phyloP scores from a whole-genome alignment of 2,888 invertebrate species.

The Brachypterus glaber region DNA sequence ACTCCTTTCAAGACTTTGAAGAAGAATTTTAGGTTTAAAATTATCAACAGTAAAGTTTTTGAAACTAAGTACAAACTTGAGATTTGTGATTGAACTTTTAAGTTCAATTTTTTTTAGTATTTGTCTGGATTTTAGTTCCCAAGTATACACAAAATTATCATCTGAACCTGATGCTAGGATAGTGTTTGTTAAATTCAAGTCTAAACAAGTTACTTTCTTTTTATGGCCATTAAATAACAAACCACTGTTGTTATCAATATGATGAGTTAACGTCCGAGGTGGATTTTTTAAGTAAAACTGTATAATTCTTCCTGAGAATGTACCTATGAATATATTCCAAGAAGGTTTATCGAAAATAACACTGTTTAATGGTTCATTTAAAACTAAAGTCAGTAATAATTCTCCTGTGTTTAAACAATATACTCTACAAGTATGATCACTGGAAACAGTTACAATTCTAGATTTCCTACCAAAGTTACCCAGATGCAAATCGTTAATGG shows the following conservation, averaged over 20 bases:
- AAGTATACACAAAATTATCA: constrained; percentile 65
- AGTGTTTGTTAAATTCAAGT: constrained; percentile 61
- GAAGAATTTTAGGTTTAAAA: constrained; percentile 47
- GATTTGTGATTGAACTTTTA: constrained; percentile 67
- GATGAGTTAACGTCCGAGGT: constrained; percentile 56
- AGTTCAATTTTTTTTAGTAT: constrained; percentile 59
- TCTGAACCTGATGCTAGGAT: constrained; percentile 67
- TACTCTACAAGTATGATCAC: constrained; percentile 74
- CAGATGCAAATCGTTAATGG: constrained; percentile 68
- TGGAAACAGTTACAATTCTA: constrained; percentile 65
- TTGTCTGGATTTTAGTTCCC: constrained; percentile 73
- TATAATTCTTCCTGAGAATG: constrained; percentile 59
- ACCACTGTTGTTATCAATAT: constrained; percentile 39
- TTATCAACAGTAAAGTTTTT: constrained; percentile 51
- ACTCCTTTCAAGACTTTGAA: constrained; percentile 55
- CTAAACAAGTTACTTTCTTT: constrained; percentile 58
- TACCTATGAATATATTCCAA: constrained; percentile 65
- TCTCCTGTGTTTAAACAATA: constrained; percentile 65
- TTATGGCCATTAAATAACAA: constrained; percentile 58
- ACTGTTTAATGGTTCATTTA: constrained; percentile 58
- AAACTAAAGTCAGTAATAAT: constrained; percentile 62
- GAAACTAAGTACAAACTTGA: constrained; percentile 52
- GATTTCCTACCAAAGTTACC: constrained; percentile 58
- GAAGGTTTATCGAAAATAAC: constrained; percentile 62
- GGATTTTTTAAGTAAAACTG: constrained; percentile 57